Conservation (phyloP, 2,113 vertebrate species). For the Crypturellus undulatus region DNA sequence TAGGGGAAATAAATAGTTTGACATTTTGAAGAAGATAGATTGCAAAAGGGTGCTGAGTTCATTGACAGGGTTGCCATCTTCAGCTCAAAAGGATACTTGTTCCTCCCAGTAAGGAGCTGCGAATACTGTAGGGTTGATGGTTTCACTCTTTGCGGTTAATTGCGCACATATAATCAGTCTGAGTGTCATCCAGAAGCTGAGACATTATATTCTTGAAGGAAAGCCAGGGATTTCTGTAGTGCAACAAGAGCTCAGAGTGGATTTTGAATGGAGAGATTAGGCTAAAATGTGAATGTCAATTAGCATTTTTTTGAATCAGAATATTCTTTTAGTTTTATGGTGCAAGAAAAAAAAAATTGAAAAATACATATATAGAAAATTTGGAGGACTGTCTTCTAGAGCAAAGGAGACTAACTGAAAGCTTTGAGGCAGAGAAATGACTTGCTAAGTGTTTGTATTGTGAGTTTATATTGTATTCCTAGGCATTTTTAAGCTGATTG, state of each 20-base stretch:
- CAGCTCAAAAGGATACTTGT: neutral
- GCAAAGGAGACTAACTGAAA: neutral
- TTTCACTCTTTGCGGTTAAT: neutral
- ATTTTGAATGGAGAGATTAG: neutral
- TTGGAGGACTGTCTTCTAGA: neutral
- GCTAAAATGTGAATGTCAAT: neutral
- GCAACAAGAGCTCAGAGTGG: neutral
- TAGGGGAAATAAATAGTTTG: neutral
- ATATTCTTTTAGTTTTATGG: neutral
- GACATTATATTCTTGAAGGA: neutral
- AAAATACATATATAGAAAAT: neutral
- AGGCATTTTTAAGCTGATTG: neutral
- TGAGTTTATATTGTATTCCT: neutral
- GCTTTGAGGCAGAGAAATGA: neutral
- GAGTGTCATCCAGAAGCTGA: neutral
- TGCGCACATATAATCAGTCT: neutral
- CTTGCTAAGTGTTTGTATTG: neutral
- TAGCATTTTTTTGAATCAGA: neutral
- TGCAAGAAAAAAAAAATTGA: neutral
- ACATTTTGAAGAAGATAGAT: neutral
- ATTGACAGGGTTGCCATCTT: neutral
- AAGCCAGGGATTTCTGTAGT: neutral
- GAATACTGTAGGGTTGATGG: neutral
- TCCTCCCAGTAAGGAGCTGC: neutral
- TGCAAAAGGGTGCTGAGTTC: conserved; percentile 3